phyloP scores from a whole-genome alignment of 1,140 invertebrate genomes.

The Drosophila nannoptera region DNA sequence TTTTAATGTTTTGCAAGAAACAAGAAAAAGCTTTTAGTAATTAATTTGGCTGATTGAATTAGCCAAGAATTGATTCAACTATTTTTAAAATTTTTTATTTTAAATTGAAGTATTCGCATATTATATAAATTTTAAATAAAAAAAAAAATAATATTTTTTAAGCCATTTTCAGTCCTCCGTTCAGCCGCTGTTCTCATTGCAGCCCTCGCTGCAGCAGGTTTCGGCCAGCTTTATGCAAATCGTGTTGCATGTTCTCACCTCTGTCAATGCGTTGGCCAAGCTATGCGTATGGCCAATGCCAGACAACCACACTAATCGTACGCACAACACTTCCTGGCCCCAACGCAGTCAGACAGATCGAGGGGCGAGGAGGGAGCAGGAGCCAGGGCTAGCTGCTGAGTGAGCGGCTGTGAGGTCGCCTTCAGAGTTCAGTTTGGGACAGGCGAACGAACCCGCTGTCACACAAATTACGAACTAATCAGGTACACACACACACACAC shows the following conservation, averaged over 20 bases:
- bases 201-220: slow-evolving; percentile 41
- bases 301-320: slow-evolving; percentile 21
- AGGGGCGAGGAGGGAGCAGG: background rate
- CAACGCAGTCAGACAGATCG: background rate
- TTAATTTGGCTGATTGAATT: no score
- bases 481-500: slow-evolving; percentile 25
- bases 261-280: slow-evolving; percentile 14
- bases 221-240: slow-evolving; percentile 32
- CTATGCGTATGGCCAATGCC: slow-evolving; percentile 40
- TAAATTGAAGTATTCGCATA: background rate
- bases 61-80: no score
- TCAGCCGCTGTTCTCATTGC: background rate
- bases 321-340: slow-evolving; percentile 45
- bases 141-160: no score
- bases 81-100: no score
- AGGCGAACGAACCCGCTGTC: slow-evolving; percentile 57
- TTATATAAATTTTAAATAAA: background rate
- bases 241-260: slow-evolving; percentile 28
- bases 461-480: slow-evolving; percentile 77
- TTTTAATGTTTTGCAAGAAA: background rate
- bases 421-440: slow-evolving; percentile 52
- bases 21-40: no score
- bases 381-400: background rate
- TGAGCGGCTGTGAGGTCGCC: slow-evolving; percentile 8
- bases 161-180: background rate